These are phyloP conservation scores for Periophthalmodon schlosseri DNA, from an alignment of 2,113 vertebrate genomes.

Conservation along the genomic window DNA sequence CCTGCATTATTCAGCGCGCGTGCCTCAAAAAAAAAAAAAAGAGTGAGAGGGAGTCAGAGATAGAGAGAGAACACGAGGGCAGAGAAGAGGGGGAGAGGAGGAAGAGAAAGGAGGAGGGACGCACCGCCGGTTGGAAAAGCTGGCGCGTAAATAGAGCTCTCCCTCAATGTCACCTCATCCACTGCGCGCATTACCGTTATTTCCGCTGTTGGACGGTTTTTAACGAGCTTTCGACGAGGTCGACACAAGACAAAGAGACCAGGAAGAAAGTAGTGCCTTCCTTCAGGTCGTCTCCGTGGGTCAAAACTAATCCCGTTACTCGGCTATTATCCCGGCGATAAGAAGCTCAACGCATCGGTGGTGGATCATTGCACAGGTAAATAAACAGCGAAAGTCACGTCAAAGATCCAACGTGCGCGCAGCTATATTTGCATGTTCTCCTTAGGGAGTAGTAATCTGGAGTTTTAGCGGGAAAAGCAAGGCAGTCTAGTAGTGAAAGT, in stretches of 20 bases:
- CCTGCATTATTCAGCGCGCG: constrained; percentile 80
- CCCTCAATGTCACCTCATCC: constrained; percentile 51
- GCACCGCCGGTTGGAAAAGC: constrained; percentile 50
- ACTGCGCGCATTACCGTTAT: constrained; percentile 24
- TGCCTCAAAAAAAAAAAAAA: constrained; percentile 36
- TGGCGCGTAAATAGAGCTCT: constrained; percentile 57
- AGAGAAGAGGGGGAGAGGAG: background rate
- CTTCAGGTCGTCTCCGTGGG: constrained; percentile 9
- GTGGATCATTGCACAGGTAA: constrained; percentile 36
- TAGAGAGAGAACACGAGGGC: background rate
- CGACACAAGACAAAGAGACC: background rate
- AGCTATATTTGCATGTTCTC: background rate
- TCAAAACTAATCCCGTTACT: constrained; percentile 44
- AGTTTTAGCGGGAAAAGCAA: background rate
- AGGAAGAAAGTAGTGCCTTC: constrained; percentile 8
- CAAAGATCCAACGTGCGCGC: background rate
- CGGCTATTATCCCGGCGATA: constrained; percentile 11
- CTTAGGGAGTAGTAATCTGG: background rate
- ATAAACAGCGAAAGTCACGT: background rate
- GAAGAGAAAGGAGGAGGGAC: constrained; percentile 16
- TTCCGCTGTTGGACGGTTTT: background rate
- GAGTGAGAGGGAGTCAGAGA: background rate
- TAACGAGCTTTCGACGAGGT: background rate
- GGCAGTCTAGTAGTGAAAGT: constrained; percentile 4
- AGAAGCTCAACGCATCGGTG: constrained; percentile 22